Evolutionary conservation across 2,113 vertebrate species (phyloP), one percentile per base, ranked within the genome.

Genomic region (Pangasianodon gigas): DNA sequence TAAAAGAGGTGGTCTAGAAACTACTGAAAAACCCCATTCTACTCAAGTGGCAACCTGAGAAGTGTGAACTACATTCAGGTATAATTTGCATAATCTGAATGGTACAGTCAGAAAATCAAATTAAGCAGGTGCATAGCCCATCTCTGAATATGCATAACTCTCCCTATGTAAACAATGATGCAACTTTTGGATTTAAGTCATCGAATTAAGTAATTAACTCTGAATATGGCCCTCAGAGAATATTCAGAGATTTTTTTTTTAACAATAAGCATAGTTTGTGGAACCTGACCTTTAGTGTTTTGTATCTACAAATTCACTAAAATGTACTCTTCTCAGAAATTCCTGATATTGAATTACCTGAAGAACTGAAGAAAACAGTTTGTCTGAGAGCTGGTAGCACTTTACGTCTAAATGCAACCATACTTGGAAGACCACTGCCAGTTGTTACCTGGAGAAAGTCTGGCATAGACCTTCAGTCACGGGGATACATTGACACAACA

Each of bases 311-410:
- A 84, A 51, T 79, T 52, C 77, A 79, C 48, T 62, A 37, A 52
- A 91, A 88, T 60, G 18, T 86, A 46, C 86, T 54, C 51, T 87
- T 29, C 3, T 71, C 90, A 99, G 98, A 99, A 98, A 97, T 97
- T 67, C 98, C 98, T 1, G 98, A 99, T 91, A 96, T 99, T 92
- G 98, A 99, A 91, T 95, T 98, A 95, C 95, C 96, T 48, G 98
- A 99, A 5, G 98, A 99, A 89, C 94, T 99, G 90, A 99, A 97
- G 96, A 99, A 98, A 93, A 99, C 97, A 0, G 97, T 99, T 89
- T 98, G 97, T 67, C 87, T 99, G 87, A 97, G 98, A 92, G 97
- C 98, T 51, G 98, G 98, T 67, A 96, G 97, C 88, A 97, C 97
- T 18, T 89, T 99, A 88, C 97, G 97, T 48, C 94, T 99, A 37